Base-by-base conservation (phyloP, 1,140 invertebrate genomes). In the Fopius arisanus region DNA sequence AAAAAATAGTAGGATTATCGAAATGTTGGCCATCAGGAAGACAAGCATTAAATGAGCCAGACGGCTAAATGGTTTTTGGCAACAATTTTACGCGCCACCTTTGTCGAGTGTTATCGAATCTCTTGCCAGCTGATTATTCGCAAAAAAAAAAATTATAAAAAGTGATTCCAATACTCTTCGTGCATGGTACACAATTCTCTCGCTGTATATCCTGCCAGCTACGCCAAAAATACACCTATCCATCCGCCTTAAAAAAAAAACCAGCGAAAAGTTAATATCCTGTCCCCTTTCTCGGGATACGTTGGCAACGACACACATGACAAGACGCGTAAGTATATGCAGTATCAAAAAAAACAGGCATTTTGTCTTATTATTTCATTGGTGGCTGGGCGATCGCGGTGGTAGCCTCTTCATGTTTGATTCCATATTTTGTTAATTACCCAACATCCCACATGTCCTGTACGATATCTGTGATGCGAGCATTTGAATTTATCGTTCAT, bases 121-220 rank as follows among this genome's bases (percentile, higher is more conserved):
- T 21, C 26, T 14, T 62, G 26, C 23, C 23, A 28, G 21, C n/a
- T 7, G 23, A 59, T 59, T 59, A 26, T 26, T 65, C 14, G 7
- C 33, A 65, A 33, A 16, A 65, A 65, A 65, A 65, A 65, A 16
- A 65, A n/a, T 14, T 65, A 65, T 65, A 65, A 31, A 65, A 33
- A 65, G 12, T 65, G n/a, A 33, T 37, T 65, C n/a, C 28, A 65
- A 31, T 65, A 14, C n/a, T 33, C 62, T 33, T 31, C 29, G 28
- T 65, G 62, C 62, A 65, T 65, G 62, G n/a, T 33, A 65, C 26
- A 65, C 19, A 59, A 59, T 59, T 59, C 10, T 59, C 10, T 59
- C 54, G 54, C 54, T 59, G 54, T 59, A 59, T 59, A 26, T 71
- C 70, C 59, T 71, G 70, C 70, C 70, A 71, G 70, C 70, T 71